Evolutionary conservation across 2,797 vertebrate genomes (phyloP).

Genomic region (Sternotherus odoratus): DNA sequence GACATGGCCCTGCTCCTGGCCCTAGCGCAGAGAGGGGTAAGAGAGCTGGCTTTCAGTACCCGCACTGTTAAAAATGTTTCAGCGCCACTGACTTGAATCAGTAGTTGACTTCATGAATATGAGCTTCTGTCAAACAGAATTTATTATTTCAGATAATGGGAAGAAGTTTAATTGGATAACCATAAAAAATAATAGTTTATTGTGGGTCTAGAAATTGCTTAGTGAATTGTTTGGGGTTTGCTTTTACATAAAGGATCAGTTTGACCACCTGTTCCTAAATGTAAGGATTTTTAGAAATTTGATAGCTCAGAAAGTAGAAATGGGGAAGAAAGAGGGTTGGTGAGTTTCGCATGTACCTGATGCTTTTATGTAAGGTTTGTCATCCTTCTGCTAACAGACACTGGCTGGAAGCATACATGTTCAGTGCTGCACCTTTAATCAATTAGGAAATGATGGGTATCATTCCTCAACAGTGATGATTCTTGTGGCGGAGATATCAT

Average conservation of each 20-base stretch:
- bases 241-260: not conserved
- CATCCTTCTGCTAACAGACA: not conserved
- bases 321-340: not conserved
- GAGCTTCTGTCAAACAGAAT: rapidly evolving
- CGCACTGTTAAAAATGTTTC: no score
- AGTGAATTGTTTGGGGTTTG: not conserved
- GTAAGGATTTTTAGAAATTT: not conserved
- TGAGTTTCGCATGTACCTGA: not conserved
- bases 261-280: not conserved
- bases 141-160: not conserved
- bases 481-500: not conserved
- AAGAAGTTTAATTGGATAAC: not conserved
- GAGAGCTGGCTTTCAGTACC: no score
- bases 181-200: not conserved
- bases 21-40: no score
- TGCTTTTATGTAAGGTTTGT: not conserved
- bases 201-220: rapidly evolving
- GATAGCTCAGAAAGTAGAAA: not conserved
- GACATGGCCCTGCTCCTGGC: no score
- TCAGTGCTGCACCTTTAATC: conserved; percentile 8
- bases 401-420: not conserved
- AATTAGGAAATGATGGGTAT: not conserved
- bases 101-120: not conserved
- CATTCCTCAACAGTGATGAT: not conserved
- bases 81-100: not conserved